Percentiles rank a stretch among this genome's conserved stretches.
Evolutionary conservation across 2,113 vertebrate species (phyloP).

Genomic region (Baryphthengus martii): DNA sequence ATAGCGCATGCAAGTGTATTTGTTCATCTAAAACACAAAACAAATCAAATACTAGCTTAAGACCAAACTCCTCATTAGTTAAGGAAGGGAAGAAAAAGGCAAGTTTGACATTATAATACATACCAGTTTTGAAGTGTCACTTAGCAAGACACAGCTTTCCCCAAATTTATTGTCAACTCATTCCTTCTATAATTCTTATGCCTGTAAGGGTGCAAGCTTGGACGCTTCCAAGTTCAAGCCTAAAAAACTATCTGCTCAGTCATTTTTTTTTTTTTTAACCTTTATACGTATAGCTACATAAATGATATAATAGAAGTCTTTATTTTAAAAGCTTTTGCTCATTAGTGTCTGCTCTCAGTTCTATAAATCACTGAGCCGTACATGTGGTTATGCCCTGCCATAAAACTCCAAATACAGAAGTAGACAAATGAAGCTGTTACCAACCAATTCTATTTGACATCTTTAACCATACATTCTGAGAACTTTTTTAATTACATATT

Average conservation of each 20-base stretch:
- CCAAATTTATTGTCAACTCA: neutral
- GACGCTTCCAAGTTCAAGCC: neutral
- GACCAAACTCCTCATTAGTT: neutral
- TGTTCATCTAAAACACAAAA: neutral
- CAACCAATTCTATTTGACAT: neutral
- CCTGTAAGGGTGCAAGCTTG: neutral
- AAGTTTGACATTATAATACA: neutral
- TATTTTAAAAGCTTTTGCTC: conserved; percentile 55
- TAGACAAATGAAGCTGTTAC: conserved; percentile 16
- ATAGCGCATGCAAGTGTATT: neutral
- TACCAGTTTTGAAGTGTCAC: neutral
- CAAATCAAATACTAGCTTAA: neutral
- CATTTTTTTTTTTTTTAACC: neutral
- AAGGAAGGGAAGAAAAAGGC: neutral
- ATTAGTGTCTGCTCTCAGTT: neutral
- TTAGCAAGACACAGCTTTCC: neutral
- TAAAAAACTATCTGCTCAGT: neutral
- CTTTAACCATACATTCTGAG: conserved; percentile 10
- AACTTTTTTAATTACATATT: conserved; percentile 26
- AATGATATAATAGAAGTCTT: conserved; percentile 5
- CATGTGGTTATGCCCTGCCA: neutral
- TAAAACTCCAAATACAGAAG: neutral
- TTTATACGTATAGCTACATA: neutral
- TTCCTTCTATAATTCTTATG: neutral
- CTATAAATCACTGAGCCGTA: neutral